These are phyloP conservation scores for Megatriorchis doriae DNA, from an alignment of 2,113 vertebrate genomes.

Conservation along the genomic window DNA sequence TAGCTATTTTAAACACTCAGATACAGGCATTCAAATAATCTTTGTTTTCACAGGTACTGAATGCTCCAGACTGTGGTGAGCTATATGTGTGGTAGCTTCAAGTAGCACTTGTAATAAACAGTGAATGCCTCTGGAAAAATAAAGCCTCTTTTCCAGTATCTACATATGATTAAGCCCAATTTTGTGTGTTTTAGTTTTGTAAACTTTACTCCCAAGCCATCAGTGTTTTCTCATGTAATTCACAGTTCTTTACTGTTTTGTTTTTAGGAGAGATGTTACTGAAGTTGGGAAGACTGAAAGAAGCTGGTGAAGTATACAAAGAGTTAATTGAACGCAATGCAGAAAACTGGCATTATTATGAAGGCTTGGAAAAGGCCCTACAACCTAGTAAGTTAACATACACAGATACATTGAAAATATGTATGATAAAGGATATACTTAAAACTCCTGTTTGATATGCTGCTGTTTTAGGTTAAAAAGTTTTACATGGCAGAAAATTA, in stretches of 20 bases:
- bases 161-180: neutral
- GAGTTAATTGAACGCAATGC: conserved; percentile 77
- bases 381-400: conserved; percentile 72
- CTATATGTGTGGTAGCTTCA: neutral
- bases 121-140: neutral
- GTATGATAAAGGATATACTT: neutral
- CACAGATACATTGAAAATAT: neutral
- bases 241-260: neutral
- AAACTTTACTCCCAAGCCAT: neutral
- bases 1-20: neutral
- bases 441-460: neutral
- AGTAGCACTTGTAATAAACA: neutral
- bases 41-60: neutral
- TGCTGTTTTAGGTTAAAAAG: neutral
- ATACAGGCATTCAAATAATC: neutral
- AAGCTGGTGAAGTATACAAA: conserved; percentile 75
- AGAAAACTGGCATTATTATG: conserved; percentile 81
- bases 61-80: neutral
- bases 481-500: neutral
- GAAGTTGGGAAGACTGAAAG: conserved; percentile 77
- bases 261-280: conserved; percentile 78
- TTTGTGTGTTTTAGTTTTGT: neutral
- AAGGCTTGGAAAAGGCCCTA: conserved; percentile 78
- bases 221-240: neutral
- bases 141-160: neutral